Evolutionary conservation across 2,113 vertebrate species (phyloP).

Genomic region (Jaculus jaculus): DNA sequence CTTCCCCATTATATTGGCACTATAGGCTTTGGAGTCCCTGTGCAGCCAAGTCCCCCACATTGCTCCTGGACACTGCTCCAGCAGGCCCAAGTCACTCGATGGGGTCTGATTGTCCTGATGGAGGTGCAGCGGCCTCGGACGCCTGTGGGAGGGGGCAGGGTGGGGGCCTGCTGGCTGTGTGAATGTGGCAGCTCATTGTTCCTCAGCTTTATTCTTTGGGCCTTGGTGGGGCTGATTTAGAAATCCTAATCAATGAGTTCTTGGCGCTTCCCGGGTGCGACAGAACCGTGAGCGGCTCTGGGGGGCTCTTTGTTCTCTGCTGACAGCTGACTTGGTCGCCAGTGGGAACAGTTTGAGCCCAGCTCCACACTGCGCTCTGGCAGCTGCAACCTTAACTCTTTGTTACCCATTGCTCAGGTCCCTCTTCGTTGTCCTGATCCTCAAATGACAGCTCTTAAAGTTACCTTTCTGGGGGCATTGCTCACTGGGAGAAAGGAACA

Average conservation of each 20-base stretch:
- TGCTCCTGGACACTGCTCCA: not conserved
- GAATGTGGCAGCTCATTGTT: slow-evolving; percentile 83
- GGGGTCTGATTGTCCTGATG: slow-evolving; percentile 14
- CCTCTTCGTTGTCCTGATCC: not conserved
- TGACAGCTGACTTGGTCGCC: slow-evolving; percentile 88
- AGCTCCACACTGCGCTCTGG: slow-evolving; percentile 77
- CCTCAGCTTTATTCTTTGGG: slow-evolving; percentile 80
- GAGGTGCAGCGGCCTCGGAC: slow-evolving; percentile 72
- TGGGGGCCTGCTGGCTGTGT: slow-evolving; percentile 75
- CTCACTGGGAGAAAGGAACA: accelerated
- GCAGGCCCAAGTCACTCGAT: not conserved
- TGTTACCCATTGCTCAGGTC: slow-evolving; percentile 63
- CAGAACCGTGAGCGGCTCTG: slow-evolving; percentile 80
- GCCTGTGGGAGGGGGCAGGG: slow-evolving; percentile 63
- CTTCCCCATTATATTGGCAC: no score
- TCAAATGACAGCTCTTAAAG: not conserved
- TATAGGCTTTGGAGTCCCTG: not conserved
- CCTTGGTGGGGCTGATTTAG: slow-evolving; percentile 86
- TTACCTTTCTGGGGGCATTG: not conserved
- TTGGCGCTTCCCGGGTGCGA: slow-evolving; percentile 82
- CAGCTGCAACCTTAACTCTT: slow-evolving; percentile 87
- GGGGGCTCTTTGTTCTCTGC: slow-evolving; percentile 85
- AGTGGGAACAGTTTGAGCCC: slow-evolving; percentile 86
- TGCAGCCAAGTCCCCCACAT: accelerated
- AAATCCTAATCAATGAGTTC: slow-evolving; percentile 87